Evolutionary conservation across 2,888 invertebrate genomes (phyloP).

Genomic region (Pseudolycoriella hygida): DNA sequence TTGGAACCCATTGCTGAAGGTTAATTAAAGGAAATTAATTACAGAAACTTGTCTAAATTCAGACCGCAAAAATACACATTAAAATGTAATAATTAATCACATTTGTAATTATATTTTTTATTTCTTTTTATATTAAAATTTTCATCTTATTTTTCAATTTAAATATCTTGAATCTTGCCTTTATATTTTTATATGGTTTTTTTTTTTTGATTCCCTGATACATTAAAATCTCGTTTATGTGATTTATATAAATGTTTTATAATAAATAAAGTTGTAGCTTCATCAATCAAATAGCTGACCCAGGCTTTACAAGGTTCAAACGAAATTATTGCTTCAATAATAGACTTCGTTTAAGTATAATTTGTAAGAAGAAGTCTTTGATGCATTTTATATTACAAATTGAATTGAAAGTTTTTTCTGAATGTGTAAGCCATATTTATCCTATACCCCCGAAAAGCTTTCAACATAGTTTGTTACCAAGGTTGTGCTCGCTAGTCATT

Average conservation of each 20-base stretch:
- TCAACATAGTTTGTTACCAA: too few relatives aligned
- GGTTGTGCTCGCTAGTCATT: too few relatives aligned
- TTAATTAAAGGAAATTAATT: conserved; percentile 7
- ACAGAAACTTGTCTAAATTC: conserved; percentile 2
- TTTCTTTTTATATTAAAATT: background rate
- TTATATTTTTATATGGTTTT: conserved; percentile 1
- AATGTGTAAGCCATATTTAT: too few relatives aligned
- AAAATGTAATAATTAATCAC: conserved; percentile 1
- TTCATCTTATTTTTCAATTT: background rate
- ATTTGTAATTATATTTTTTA: background rate
- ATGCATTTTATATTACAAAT: too few relatives aligned
- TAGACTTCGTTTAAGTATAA: too few relatives aligned
- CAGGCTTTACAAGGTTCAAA: conserved; percentile 1
- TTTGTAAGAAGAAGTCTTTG: too few relatives aligned
- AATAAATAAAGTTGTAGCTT: conserved; percentile 7
- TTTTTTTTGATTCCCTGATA: background rate
- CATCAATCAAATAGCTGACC: conserved; percentile 7
- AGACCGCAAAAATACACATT: background rate
- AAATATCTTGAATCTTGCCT: conserved; percentile 6
- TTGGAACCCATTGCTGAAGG: background rate
- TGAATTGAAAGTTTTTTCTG: too few relatives aligned
- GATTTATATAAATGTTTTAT: conserved; percentile 7
- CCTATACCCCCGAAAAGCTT: too few relatives aligned
- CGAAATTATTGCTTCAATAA: conserved; percentile 1
- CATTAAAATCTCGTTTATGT: conserved; percentile 5